Evolutionary conservation across 2,113 vertebrate species (phyloP).

Genomic region (Poeciliopsis prolifica): DNA sequence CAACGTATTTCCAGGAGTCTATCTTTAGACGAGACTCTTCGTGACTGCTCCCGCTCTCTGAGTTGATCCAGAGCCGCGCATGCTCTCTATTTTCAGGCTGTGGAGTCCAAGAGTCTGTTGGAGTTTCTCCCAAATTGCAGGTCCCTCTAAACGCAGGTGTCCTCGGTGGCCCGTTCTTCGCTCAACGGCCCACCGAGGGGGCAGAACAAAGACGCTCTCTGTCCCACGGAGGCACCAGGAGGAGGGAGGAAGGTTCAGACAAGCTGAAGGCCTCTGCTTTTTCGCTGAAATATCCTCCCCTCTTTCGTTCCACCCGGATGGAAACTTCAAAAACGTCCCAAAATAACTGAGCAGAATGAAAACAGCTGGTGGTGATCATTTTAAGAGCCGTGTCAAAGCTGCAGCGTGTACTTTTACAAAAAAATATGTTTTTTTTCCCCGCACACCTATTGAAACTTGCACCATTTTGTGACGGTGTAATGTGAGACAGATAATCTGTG

Average conservation of each 20-base stretch:
- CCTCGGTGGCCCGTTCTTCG: slow-evolving; percentile 32
- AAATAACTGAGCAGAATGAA: slow-evolving; percentile 6
- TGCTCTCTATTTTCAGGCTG: slow-evolving; percentile 53
- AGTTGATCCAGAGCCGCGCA: slow-evolving; percentile 55
- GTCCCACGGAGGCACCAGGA: slow-evolving; percentile 56
- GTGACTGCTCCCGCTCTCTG: slow-evolving; percentile 50
- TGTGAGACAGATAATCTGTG: too few species aligned
- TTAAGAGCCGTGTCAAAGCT: not conserved
- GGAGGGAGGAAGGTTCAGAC: slow-evolving; percentile 39
- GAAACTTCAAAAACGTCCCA: not conserved
- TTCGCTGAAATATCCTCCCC: slow-evolving; percentile 22
- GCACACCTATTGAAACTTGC: too few species aligned
- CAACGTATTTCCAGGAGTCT: slow-evolving; percentile 58
- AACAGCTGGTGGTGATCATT: not conserved
- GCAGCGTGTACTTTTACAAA: too few species aligned
- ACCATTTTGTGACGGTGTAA: too few species aligned
- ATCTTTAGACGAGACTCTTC: slow-evolving; percentile 58
- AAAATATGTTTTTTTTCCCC: too few species aligned
- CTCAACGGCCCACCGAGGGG: slow-evolving; percentile 30
- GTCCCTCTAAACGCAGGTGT: slow-evolving; percentile 30
- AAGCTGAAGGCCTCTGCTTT: slow-evolving; percentile 41
- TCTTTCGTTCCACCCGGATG: not conserved
- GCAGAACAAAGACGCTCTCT: slow-evolving; percentile 48
- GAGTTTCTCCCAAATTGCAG: slow-evolving; percentile 45
- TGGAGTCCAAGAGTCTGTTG: slow-evolving; percentile 46